These are phyloP conservation scores for Gymnothorax reevesii DNA, from an alignment of 2,797 vertebrate species.

Conservation along the genomic window DNA sequence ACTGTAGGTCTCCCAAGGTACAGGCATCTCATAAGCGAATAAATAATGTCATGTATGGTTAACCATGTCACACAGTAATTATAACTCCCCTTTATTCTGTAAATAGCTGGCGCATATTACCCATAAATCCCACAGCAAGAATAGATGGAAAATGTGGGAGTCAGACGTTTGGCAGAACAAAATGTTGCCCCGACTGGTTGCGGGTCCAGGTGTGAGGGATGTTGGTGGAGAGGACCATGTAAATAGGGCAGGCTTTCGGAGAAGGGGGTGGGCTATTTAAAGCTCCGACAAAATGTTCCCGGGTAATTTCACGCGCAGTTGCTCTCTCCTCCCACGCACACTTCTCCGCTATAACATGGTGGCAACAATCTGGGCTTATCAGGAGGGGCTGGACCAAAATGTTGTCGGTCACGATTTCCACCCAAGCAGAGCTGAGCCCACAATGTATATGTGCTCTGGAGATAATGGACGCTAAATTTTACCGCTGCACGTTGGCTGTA, in stretches of 20 bases:
- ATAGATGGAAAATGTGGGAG: neutral
- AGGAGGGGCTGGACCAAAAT: neutral
- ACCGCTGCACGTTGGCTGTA: neutral
- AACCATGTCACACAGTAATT: neutral
- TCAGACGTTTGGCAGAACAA: neutral
- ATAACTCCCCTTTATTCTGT: neutral
- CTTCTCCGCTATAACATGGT: conserved; percentile 59
- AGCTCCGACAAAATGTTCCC: conserved; percentile 62
- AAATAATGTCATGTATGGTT: conserved; percentile 3
- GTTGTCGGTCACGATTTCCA: neutral
- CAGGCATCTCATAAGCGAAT: neutral
- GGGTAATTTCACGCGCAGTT: conserved; percentile 72
- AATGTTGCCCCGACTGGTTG: neutral
- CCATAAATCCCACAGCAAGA: neutral
- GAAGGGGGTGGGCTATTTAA: conserved; percentile 60
- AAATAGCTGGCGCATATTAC: neutral
- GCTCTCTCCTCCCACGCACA: conserved; percentile 67
- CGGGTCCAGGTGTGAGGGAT: neutral
- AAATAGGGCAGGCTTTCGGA: neutral
- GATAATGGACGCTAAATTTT: neutral
- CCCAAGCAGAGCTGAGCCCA: neutral
- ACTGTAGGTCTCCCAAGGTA: neutral
- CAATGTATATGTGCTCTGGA: neutral
- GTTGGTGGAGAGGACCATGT: neutral
- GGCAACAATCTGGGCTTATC: conserved; percentile 37